Base-by-base conservation (phyloP, 2,888 invertebrate species). In the Magallana nippona region DNA sequence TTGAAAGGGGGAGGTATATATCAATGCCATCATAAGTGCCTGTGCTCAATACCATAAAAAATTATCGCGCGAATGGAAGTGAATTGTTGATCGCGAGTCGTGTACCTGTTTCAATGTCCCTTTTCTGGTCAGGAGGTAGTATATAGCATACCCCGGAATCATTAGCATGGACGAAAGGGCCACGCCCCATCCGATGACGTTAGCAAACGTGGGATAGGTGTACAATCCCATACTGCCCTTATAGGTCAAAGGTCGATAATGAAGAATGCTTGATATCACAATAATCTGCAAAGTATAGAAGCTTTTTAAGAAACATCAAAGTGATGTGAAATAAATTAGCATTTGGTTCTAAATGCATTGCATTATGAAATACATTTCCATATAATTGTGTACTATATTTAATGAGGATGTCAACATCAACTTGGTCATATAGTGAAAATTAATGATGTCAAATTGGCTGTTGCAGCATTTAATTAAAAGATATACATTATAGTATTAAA, bases 181-280 rank as follows among this genome's bases (percentile, higher is more conserved):
- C 71, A 71, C 71, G 55, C 91, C 58, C 95, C 95, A 94, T 82
- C 95, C 95, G 2, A 95, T 79, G 2, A 92, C 90, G 90, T 95
- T 95, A 19, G 95, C 95, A 91, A 94, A 94, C 10, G 86, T 86
- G 1, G 95, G 95, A 88, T 95, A 95, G 11, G 88, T 88, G 89
- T 95, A 95, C 81, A 95, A 95, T 89, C 97, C 97, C 92, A 97
- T 97, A 83, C 96, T 96, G 0, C 98, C 98, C 93, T 97, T 97
- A 93, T 98, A 98, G 88, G 79, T 85, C 79, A 94, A 88, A 1
- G 93, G 93, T 27, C 87, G 84, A 88, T 91, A 92, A 55, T 91
- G 90, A 27, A 91, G 89, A 82, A 93, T 90, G 85, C 93, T 94
- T 58, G 93, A 93, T 60, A 93, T 88, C 56, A 94, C 92, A 85